Base-by-base conservation (phyloP, 2,888 invertebrate species). In the Macrophya annulata region DNA sequence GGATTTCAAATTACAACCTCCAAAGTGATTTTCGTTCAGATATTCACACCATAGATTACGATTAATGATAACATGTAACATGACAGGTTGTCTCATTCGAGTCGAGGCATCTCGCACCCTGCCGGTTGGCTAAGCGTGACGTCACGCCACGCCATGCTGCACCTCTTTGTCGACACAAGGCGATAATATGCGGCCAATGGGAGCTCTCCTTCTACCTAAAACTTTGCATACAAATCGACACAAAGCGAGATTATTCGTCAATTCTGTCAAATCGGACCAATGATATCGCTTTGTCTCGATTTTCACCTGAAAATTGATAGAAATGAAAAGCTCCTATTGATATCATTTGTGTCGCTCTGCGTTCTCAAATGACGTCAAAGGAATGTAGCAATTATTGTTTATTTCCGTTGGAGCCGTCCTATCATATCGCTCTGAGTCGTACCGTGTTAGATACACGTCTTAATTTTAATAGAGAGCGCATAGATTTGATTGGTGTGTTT, bases 311-410 rank as follows among this genome's bases (percentile, higher is more conserved):
- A 31, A 31, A 31, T 31, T 31, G 31, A 31, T 31, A 31, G 31
- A 31, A 31, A 31, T 31, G 31, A 31, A 31, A 31, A 31, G 31
- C 3, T 31, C 31, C n/a, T n/a, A n/a, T n/a, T 48, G 48, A 48
- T 51, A 17, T 51, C 17, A 17, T 51, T 48, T 17, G 51, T 51
- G 17, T 51, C 51, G 51, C 5, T 51, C 0, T 17, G 15, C 17
- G 51, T 5, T 8, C 4, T 51, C 17, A 51, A 48, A 17, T 51
- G 51, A 51, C 51, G 65, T 65, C 9, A 65, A 3, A 62, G 3
- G 9, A 25, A 65, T 25, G 65, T 25, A 10, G 68, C 37, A 65
- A 15, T 68, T 68, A 68, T 68, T 68, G 68, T 31, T 68, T 68
- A 12, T 68, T 68, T 68, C 68, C 4, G 15, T 68, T 15, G 37